Evolutionary conservation across 2,888 invertebrate genomes (phyloP).

Genomic region (Ariolimax columbianus): DNA sequence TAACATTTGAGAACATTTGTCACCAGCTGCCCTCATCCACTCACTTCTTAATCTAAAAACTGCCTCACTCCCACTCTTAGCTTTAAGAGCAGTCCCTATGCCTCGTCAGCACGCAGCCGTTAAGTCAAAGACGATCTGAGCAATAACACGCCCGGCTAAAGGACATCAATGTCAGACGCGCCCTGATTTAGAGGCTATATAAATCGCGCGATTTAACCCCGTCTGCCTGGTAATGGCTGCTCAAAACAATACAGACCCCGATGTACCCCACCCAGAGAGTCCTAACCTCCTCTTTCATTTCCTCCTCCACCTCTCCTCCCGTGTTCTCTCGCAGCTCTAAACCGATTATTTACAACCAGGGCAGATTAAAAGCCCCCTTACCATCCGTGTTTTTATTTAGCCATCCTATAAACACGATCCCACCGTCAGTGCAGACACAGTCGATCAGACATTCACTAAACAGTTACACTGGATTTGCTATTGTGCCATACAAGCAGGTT

Average conservation of each 20-base stretch:
- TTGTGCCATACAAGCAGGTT: background rate
- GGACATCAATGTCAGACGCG: conserved; percentile 31
- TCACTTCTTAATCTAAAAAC: background rate
- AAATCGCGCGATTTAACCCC: conserved; percentile 25
- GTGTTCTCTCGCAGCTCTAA: background rate
- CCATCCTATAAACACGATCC: background rate
- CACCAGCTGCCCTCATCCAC: conserved; percentile 2
- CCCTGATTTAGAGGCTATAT: conserved; percentile 33
- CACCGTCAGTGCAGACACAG: background rate
- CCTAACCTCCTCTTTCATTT: background rate
- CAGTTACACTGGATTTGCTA: conserved; percentile 6
- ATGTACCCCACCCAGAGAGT: background rate
- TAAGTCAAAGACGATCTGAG: conserved; percentile 9
- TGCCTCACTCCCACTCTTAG: background rate
- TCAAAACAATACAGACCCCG: conserved; percentile 26
- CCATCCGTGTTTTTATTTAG: conserved; percentile 3
- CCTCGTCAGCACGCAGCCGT: background rate
- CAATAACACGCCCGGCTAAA: conserved; percentile 9
- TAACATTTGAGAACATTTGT: background rate
- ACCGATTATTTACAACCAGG: conserved; percentile 31
- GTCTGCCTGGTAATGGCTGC: conserved; percentile 18
- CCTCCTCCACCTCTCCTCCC: background rate
- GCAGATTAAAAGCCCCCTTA: conserved; percentile 32
- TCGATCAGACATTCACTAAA: background rate
- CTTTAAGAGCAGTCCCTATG: background rate